Evolutionary conservation across 1,140 invertebrate genomes (phyloP), one percentile per base, ranked within the genome.

Genomic region (Tetraneura akinire): DNA sequence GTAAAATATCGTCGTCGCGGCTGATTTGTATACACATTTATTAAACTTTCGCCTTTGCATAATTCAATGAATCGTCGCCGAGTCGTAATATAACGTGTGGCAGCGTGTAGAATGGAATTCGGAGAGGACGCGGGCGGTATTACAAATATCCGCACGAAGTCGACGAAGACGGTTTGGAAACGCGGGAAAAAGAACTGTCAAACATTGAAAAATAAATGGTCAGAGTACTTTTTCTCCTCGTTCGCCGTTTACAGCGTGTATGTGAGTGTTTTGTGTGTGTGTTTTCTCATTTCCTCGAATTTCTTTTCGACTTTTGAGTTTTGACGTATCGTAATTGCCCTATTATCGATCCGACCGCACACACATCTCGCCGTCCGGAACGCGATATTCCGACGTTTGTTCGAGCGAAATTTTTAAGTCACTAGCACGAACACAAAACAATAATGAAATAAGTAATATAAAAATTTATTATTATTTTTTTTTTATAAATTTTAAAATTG

Each of bases 261-360:
- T 18, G 16, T 5, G 4, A 10, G 47, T 71, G 18, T 73, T 53
- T 18, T 73, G n/a, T 49, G 23, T 18, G 16, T 5, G 4, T 18
- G 47, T 71, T 37, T 73, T 53, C 29, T 73, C 29, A 73, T 73
- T 55, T 73, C 70, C 47, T 73, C 18, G 70, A 32, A 51, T 29
- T 73, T 73, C 49, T 53, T 29, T 53, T 73, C 29, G 51, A 73
- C 70, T 73, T 73, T 37, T 37, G 8, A 37, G 8, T 37, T 37
- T 73, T 73, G 70, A 73, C 49, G 53, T 26, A 53, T 73, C 49
- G 70, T 73, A 73, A 73, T 73, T 73, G 49, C 26, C 32, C 47
- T 11, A 26, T 37, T 32, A 32, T 73, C 70, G 18, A 73, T 73
- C 29, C 26, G 3, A 29, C n/a, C n/a, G n/a, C n/a, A n/a, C n/a